A percentile compares a stretch with the other conserved stretches of the same genome.
Conservation (phyloP, 1,140 invertebrate species). For the Drosophila prosaltans region DNA sequence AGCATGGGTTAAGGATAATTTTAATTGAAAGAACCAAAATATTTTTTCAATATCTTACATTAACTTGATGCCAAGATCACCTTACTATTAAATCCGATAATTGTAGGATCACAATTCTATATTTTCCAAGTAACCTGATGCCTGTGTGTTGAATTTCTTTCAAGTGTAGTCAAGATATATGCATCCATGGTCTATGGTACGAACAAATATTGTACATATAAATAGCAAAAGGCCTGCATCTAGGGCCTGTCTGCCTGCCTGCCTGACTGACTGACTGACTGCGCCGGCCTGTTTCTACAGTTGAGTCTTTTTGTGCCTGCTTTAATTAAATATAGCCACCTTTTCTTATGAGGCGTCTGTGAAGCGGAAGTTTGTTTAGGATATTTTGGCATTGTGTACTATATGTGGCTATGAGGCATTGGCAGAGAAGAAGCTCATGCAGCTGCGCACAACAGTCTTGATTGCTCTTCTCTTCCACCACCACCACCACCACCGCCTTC, state of each 20-base stretch:
- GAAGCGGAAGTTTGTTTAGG: slow-evolving; percentile 78
- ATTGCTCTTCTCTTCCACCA: background rate
- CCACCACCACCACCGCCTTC: background rate
- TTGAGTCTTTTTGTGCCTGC: slow-evolving; percentile 10
- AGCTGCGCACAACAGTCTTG: slow-evolving; percentile 51
- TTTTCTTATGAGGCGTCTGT: slow-evolving; percentile 43
- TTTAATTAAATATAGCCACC: slow-evolving; percentile 65
- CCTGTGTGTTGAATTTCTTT: background rate
- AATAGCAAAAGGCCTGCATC: slow-evolving; percentile 43
- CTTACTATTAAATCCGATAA: background rate
- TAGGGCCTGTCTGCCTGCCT: slow-evolving; percentile 17
- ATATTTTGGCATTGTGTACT: slow-evolving; percentile 65
- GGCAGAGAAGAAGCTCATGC: slow-evolving; percentile 50
- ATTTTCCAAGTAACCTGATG: slow-evolving; percentile 14
- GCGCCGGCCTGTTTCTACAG: background rate
- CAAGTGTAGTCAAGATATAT: background rate
- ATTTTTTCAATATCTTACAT: background rate
- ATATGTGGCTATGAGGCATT: slow-evolving; percentile 16
- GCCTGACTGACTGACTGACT: background rate
- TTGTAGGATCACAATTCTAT: background rate
- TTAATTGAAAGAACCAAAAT: too few species aligned
- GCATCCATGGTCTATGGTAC: slow-evolving; percentile 3
- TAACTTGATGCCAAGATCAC: background rate
- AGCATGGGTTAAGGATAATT: too few species aligned
- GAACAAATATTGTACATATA: slow-evolving; percentile 9